Evolutionary conservation across 2,797 vertebrate genomes (phyloP).

Genomic region (Gymnothorax javanicus): DNA sequence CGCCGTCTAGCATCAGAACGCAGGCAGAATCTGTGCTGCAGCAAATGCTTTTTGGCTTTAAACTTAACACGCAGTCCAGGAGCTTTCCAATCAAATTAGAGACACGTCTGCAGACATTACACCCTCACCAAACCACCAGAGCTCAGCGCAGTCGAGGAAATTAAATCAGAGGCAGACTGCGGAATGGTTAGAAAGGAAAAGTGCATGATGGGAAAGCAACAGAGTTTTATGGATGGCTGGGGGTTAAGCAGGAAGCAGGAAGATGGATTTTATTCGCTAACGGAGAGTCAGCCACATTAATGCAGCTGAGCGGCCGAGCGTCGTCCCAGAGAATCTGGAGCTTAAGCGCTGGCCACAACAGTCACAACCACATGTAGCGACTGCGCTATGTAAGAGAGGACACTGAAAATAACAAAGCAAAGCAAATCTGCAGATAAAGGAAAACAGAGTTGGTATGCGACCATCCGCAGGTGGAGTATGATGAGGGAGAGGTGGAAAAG

Average conservation of each 20-base stretch:
- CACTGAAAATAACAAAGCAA: not conserved
- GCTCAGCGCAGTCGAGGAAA: not conserved
- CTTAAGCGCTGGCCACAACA: conserved; percentile 36
- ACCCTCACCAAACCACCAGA: not conserved
- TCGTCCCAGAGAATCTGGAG: conserved; percentile 41
- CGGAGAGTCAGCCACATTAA: not conserved
- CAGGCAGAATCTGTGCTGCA: not conserved
- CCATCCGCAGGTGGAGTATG: not conserved
- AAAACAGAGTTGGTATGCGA: not conserved
- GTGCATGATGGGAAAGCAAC: not conserved
- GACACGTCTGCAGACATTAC: not conserved
- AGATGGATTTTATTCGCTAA: not conserved
- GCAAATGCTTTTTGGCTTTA: not conserved
- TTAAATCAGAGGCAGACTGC: not conserved
- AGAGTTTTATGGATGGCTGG: not conserved
- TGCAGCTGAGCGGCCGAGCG: conserved; percentile 5
- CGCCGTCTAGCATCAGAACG: not conserved
- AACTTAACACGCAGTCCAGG: not conserved
- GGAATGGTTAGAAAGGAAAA: not conserved
- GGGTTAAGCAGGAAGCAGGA: not conserved
- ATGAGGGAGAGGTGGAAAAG: not conserved
- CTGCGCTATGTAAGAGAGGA: not conserved
- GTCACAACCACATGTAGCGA: not conserved
- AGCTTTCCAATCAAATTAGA: not conserved
- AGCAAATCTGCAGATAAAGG: not conserved